Evolutionary conservation across 2,888 invertebrate genomes (phyloP).

Genomic region (Nymphalis polychloros): DNA sequence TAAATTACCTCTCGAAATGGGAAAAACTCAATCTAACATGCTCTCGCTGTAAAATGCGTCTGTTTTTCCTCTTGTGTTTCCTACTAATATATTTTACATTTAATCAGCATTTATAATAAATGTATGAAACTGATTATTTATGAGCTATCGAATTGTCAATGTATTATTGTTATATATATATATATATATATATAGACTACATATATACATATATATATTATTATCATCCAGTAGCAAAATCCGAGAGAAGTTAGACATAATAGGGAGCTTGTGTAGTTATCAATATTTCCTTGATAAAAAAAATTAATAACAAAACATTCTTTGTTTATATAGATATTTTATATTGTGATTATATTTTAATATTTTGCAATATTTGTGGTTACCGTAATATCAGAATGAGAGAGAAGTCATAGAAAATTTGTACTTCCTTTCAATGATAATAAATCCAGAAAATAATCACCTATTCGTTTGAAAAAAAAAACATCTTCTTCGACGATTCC

Average conservation of each 20-base stretch:
- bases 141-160: no score
- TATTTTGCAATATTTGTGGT: slow-evolving; percentile 20
- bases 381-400: slow-evolving; percentile 30
- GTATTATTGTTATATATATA: no score
- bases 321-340: background rate
- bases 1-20: slow-evolving; percentile 28
- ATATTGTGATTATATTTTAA: no score
- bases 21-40: slow-evolving; percentile 22
- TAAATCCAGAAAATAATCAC: slow-evolving; percentile 19
- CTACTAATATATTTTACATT: background rate
- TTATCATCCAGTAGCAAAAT: no score
- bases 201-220: no score
- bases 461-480: slow-evolving; percentile 12
- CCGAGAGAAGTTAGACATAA: no score
- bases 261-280: no score
- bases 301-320: no score
- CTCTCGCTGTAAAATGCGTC: background rate
- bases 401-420: slow-evolving; percentile 38
- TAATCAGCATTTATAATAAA: background rate
- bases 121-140: background rate
- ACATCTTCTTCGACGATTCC: slow-evolving; percentile 9
- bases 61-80: background rate
- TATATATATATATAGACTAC: no score
- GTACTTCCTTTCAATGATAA: slow-evolving; percentile 29
- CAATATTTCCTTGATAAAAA: no score